A percentile compares a stretch with the other conserved stretches of the same genome.
phyloP scores from a whole-genome alignment of 2,888 invertebrate genomes.

The Hyposoter dolosus region DNA sequence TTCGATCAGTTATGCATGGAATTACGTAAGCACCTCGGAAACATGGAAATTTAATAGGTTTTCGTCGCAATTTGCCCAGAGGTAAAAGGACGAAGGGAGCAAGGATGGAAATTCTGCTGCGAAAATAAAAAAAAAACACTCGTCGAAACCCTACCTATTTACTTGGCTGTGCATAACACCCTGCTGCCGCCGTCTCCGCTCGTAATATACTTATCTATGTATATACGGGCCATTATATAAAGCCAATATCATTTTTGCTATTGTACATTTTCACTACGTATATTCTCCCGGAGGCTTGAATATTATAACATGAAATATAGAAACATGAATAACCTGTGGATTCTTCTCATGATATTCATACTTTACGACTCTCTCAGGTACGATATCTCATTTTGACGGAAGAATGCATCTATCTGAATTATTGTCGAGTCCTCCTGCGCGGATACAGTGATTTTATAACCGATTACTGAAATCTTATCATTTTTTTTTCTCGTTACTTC shows the following conservation, averaged over 20 bases:
- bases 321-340: constrained; percentile 67
- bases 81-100: neutral
- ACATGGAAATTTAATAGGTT: neutral
- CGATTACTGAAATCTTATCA: constrained; percentile 25
- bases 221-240: constrained; percentile 6
- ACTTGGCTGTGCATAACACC: neutral
- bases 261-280: constrained; percentile 58
- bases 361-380: constrained; percentile 51
- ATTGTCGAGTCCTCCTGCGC: constrained; percentile 21
- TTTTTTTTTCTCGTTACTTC: constrained; percentile 3
- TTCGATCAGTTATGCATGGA: neutral
- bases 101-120: neutral
- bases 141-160: constrained; percentile 3
- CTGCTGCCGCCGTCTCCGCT: neutral
- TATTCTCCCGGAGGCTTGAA: constrained; percentile 50
- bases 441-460: constrained; percentile 55
- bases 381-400: constrained; percentile 59
- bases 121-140: constrained; percentile 8
- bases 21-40: neutral
- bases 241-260: constrained; percentile 51
- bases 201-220: constrained; percentile 27
- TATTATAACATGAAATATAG: constrained; percentile 48
- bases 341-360: constrained; percentile 61
- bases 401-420: constrained; percentile 52
- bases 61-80: neutral